Evolutionary conservation across 2,888 invertebrate species (phyloP), one percentile per base, ranked within the genome.

Genomic region (Athalia rosae): DNA sequence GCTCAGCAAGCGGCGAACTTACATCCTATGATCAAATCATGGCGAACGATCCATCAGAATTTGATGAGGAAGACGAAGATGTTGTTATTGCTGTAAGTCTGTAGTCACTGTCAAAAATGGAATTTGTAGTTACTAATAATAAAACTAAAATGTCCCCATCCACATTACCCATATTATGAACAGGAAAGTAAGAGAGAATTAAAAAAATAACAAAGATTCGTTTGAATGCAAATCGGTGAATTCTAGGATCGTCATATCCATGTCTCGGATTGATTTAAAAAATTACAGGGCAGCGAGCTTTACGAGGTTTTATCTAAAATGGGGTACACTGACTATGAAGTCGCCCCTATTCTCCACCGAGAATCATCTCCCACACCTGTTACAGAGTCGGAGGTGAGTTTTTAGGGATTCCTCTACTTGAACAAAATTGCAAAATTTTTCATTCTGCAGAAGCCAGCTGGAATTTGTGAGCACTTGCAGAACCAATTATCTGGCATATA

Each of bases 241-340:
- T 28, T n/a, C n/a, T 28, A 28, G 28, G 28, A 28, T 28, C 59
- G 45, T 58, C 59, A 9, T 41, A 61, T 77, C 76, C 62, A 11
- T 9, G 67, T 64, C 45, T 66, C 4, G 53, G 76, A 41, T 13
- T 7, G 67, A 76, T 41, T 59, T 5, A 28, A 71, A 3, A 47
- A 47, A 45, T 79, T 77, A 8, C 56, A 89, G 89, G 88, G 87
- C 11, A 87, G 87, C 73, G 86, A 85, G 63, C 81, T 89, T 13
- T 83, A 89, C 28, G 80, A 83, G 80, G 83, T 83, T 77, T 81
- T 89, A 53, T 80, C 78, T 7, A 79, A 84, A 61, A 83, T 86
- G 79, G 89, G 89, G 8, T 88, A 84, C 28, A 85, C 81, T 4
- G 86, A 89, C 80, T 87, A 88, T 80, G 86, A 87, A 82, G 84